phyloP scores from a whole-genome alignment of 1,140 invertebrate species.

The Alviniconcha marisindica region DNA sequence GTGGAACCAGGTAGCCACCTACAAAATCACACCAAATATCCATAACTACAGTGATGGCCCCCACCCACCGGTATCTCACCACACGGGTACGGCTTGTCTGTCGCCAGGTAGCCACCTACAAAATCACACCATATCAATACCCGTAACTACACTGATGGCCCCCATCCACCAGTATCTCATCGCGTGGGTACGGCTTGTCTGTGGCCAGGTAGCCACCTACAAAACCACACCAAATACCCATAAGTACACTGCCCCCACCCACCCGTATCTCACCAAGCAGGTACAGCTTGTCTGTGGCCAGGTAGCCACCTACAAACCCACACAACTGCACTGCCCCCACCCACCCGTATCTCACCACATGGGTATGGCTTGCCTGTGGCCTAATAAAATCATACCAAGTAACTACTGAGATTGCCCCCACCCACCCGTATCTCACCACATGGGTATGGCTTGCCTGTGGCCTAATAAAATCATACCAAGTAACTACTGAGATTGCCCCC shows the following conservation, averaged over 20 bases:
- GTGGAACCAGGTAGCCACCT: conserved; percentile 87
- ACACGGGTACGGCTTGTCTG: conserved; percentile 92
- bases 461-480: too few relatives aligned
- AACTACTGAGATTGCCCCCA: neutral
- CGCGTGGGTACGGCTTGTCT: conserved; percentile 93
- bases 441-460: too few relatives aligned
- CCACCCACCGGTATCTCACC: conserved; percentile 96
- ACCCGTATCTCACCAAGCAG: conserved; percentile 78
- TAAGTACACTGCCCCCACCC: conserved; percentile 72
- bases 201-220: conserved; percentile 86
- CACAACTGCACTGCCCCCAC: neutral
- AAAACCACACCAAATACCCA: too few relatives aligned
- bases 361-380: too few relatives aligned
- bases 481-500: too few relatives aligned
- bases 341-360: neutral
- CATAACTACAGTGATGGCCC: conserved; percentile 79
- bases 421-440: neutral
- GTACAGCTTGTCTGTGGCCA: conserved; percentile 84
- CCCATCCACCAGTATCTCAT: conserved; percentile 95
- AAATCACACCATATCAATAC: conserved; percentile 35
- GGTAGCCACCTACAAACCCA: conserved; percentile 83
- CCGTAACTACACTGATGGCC: conserved; percentile 96
- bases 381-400: too few relatives aligned
- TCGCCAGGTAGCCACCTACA: conserved; percentile 88
- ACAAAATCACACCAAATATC: conserved; percentile 21